phyloP scores from a whole-genome alignment of 2,113 vertebrate genomes.

The Cyprinodon tularosa region DNA sequence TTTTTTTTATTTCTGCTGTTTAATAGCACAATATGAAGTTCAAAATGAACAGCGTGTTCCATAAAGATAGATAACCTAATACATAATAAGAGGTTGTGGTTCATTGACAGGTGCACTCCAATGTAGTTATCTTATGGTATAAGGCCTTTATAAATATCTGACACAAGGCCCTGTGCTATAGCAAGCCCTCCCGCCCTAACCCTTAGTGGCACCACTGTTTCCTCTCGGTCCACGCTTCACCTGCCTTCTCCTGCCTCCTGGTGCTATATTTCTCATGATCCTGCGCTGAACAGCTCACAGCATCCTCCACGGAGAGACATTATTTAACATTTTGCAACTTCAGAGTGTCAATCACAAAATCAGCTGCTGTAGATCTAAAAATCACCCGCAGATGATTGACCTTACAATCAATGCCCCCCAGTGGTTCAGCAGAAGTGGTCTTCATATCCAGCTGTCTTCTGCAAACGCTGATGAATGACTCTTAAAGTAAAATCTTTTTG shows the following conservation, averaged over 20 bases:
- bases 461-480: constrained; percentile 74
- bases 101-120: background rate
- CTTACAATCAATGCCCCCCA: constrained; percentile 72
- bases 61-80: background rate
- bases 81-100: background rate
- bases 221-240: constrained; percentile 16
- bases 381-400: constrained; percentile 75
- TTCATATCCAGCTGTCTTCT: constrained; percentile 77
- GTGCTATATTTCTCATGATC: constrained; percentile 16
- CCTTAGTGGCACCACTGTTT: background rate
- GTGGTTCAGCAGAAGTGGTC: constrained; percentile 74
- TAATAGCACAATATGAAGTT: background rate
- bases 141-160: too few relatives aligned
- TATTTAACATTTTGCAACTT: constrained; percentile 47
- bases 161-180: background rate
- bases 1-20: background rate
- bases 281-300: constrained; percentile 33
- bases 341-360: constrained; percentile 64
- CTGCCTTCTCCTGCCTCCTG: constrained; percentile 11
- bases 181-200: background rate
- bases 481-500: constrained; percentile 77
- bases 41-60: background rate
- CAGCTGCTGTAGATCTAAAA: constrained; percentile 59
- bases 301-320: constrained; percentile 37
- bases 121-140: background rate